Base-by-base conservation (phyloP, 2,888 invertebrate species). In the Harpalus rubripes region DNA sequence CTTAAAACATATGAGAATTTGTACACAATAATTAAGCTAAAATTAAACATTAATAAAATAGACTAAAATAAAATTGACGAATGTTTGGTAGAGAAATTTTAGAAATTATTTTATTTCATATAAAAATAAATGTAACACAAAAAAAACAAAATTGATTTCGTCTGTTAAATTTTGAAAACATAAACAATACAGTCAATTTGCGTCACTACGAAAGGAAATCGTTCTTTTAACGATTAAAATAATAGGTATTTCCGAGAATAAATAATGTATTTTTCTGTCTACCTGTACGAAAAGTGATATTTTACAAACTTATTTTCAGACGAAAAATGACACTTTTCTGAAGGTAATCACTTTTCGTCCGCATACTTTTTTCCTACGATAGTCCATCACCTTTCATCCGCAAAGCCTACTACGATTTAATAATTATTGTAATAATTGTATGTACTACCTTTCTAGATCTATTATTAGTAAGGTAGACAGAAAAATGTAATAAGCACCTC, bases 21-120 rank as follows among this genome's bases (percentile, higher is more conserved):
- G 44, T 74, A 74, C 72, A 74, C 18, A 74, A 74, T 44, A 74
- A 18, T 74, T 44, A 39, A 26, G n/a, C 15, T 44, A 72, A 16
- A 72, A 72, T 10, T 74, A 74, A 44, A 41, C 41, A 74, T 74
- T 52, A 74, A 74, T 74, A 52, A 52, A 52, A 52, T 52, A 5
- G 12, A 52, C 44, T 5, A 4, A 32, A 52, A 52, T 7, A 3
- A 44, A 44, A 44, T 44, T 44, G 10, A 2, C 4, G 44, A 44
- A 44, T 32, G 6, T 32, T 3, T 32, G 32, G 5, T 32, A 32
- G 3, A 32, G 1, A 32, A 52, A 10, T 12, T 52, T 12, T 52
- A 52, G 12, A 12, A 52, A 8, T 12, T 52, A 12, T 8, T 52
- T 12, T 52, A 52, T 52, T 12, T 52, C 32, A 12, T 52, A 52